These are phyloP conservation scores for Augiades crinisus DNA, from an alignment of 2,888 invertebrate species.

Conservation along the genomic window DNA sequence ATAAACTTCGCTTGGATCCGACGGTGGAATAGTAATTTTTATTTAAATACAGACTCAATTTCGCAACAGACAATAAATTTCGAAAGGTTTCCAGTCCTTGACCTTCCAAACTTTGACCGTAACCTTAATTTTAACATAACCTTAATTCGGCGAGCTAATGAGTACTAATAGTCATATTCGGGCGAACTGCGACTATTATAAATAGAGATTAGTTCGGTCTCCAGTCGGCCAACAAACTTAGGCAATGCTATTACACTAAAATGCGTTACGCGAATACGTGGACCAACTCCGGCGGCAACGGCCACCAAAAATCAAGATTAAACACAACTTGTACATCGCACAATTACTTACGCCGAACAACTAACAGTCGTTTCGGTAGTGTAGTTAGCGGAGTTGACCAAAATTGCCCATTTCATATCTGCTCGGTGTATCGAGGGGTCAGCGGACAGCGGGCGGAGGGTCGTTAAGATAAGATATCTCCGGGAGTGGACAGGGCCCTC, in stretches of 20 bases:
- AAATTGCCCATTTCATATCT: slow-evolving; percentile 71
- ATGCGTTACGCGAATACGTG: slow-evolving; percentile 20
- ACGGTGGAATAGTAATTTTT: slow-evolving; percentile 1
- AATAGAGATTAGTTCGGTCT: slow-evolving; percentile 19
- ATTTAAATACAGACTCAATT: not conserved
- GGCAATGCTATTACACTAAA: slow-evolving; percentile 23
- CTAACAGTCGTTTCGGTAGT: slow-evolving; percentile 55
- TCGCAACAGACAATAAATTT: not conserved
- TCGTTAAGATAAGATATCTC: slow-evolving; percentile 77
- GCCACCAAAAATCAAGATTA: slow-evolving; percentile 27
- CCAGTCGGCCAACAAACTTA: slow-evolving; percentile 21
- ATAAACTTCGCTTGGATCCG: not conserved
- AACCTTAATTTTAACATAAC: slow-evolving; percentile 1
- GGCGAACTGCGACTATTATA: slow-evolving; percentile 1
- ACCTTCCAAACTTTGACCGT: slow-evolving; percentile 6
- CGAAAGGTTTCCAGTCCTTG: slow-evolving; percentile 2
- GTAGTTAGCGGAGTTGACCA: slow-evolving; percentile 58
- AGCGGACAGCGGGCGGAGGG: slow-evolving; percentile 41
- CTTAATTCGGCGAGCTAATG: slow-evolving; percentile 12
- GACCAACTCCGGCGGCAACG: slow-evolving; percentile 11
- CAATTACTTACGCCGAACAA: slow-evolving; percentile 39
- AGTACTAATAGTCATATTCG: slow-evolving; percentile 16
- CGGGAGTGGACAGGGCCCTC: slow-evolving; percentile 56
- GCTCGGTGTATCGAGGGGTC: slow-evolving; percentile 47
- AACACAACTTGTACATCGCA: slow-evolving; percentile 34